phyloP scores from a whole-genome alignment of 2,888 invertebrate genomes.

The Sympetrum striolatum region DNA sequence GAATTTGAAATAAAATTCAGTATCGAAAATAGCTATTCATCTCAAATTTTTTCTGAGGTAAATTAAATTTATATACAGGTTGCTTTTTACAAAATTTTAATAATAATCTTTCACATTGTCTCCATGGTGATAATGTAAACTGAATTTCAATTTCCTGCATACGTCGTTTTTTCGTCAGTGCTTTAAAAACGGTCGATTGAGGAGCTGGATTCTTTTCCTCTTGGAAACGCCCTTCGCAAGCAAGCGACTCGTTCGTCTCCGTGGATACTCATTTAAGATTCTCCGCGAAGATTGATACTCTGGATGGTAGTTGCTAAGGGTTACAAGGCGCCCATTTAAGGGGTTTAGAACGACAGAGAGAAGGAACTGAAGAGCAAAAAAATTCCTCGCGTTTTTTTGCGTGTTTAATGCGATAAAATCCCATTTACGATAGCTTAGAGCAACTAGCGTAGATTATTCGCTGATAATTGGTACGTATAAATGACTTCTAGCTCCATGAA shows the following conservation, averaged over 20 bases:
- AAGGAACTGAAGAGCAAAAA: neutral
- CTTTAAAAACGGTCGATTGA: no score
- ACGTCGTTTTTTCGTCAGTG: no score
- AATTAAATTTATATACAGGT: no score
- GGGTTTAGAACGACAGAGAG: neutral
- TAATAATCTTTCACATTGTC: no score
- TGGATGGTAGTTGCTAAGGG: slow-evolving; percentile 25
- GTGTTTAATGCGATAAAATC: neutral
- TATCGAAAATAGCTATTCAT: no score
- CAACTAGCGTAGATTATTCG: neutral
- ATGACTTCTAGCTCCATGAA: neutral
- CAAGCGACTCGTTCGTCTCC: neutral
- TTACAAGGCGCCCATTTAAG: neutral
- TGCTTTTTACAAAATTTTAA: no score
- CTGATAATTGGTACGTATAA: neutral
- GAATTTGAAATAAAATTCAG: no score
- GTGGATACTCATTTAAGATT: slow-evolving; percentile 16
- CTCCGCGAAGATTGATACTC: slow-evolving; percentile 34
- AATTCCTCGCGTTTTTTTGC: neutral
- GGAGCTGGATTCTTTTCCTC: no score
- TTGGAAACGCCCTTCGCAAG: neutral
- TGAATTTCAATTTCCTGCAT: no score
- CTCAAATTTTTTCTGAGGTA: no score
- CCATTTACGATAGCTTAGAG: neutral
- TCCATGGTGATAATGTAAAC: no score